Percentiles rank a stretch among this genome's conserved stretches.
Evolutionary conservation across 2,113 vertebrate species (phyloP).

Genomic region (Calidris pugnax): DNA sequence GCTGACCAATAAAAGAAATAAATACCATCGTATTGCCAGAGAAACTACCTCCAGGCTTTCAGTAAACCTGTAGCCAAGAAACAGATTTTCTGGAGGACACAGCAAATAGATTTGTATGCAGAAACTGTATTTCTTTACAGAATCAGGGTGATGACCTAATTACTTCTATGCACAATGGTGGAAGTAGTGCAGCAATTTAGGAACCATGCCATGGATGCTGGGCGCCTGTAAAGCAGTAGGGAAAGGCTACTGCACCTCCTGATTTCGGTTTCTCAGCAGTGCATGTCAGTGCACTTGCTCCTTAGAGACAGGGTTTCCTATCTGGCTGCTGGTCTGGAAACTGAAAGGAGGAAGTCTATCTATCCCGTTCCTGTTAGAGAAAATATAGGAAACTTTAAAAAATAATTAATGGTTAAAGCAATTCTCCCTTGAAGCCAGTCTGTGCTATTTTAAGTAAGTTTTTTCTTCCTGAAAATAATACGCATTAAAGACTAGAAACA

Average conservation of each 20-base stretch:
- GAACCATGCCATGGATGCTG: background rate
- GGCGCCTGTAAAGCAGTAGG: background rate
- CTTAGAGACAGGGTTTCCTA: background rate
- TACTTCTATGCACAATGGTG: background rate
- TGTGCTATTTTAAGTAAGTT: background rate
- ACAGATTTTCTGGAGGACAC: background rate
- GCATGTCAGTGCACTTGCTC: background rate
- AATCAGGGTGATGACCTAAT: background rate
- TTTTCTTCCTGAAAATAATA: background rate
- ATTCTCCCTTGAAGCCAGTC: background rate
- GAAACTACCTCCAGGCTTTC: background rate
- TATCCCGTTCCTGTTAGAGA: background rate
- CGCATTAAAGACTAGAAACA: background rate
- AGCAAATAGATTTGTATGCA: background rate
- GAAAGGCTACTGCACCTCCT: background rate
- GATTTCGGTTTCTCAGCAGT: background rate
- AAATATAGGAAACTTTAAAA: background rate
- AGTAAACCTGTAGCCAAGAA: background rate
- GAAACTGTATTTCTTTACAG: background rate
- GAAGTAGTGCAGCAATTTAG: background rate
- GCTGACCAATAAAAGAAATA: background rate
- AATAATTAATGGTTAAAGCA: background rate
- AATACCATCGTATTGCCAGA: background rate
- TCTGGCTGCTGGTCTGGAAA: background rate
- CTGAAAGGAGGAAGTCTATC: background rate